A percentile compares a stretch with the other conserved stretches of the same genome.
Evolutionary conservation across 2,888 invertebrate genomes (phyloP).

Genomic region (Megastigmus dorsalis): DNA sequence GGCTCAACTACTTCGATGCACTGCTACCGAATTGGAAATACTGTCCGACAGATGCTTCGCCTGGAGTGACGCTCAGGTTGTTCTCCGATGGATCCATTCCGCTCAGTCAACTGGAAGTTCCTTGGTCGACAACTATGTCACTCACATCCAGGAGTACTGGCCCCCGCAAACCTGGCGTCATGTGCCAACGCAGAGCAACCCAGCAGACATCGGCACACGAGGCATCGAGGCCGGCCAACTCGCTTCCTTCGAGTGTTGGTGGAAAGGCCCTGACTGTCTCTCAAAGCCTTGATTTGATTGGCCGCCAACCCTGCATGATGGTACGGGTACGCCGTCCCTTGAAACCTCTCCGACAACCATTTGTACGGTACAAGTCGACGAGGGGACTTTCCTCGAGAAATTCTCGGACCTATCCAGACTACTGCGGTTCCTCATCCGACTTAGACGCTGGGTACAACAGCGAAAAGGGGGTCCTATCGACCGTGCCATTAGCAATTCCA

Average conservation of each 20-base stretch:
- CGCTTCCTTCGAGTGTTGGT: no score
- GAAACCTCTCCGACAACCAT: no score
- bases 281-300: no score
- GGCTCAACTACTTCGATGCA: neutral
- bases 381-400: neutral
- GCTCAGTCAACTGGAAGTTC: neutral
- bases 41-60: neutral
- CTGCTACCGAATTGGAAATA: neutral
- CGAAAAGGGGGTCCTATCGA: neutral
- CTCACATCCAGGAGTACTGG: neutral
- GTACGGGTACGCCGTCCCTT: neutral
- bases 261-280: no score
- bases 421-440: neutral
- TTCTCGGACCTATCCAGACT: neutral
- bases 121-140: slow-evolving; percentile 11
- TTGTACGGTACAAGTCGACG: neutral
- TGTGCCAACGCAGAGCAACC: neutral
- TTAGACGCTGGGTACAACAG: neutral
- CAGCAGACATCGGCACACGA: slow-evolving; percentile 7
- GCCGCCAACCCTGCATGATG: no score
- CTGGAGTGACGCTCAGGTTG: neutral
- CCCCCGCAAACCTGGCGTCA: neutral
- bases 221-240: no score
- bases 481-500: no score
- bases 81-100: neutral